phyloP scores from a whole-genome alignment of 2,113 vertebrate species.

The Heterocephalus glaber region DNA sequence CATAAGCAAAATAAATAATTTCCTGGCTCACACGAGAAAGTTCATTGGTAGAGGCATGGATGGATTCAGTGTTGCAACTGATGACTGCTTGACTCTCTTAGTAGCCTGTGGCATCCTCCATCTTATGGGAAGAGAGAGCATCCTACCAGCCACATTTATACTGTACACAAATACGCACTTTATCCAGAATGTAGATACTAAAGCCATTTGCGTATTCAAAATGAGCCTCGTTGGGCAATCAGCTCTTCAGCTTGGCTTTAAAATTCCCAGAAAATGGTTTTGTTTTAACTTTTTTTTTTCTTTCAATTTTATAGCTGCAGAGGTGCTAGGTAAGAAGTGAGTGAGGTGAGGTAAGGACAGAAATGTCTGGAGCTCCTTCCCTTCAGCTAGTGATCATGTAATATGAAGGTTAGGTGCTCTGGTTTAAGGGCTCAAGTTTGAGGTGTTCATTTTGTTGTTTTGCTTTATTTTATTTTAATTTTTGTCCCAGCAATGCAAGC shows the following conservation, averaged over 20 bases:
- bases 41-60: neutral
- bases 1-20: neutral
- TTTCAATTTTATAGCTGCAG: neutral
- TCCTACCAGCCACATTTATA: neutral
- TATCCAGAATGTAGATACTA: neutral
- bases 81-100: neutral
- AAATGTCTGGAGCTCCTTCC: neutral
- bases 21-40: neutral
- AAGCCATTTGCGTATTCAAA: constrained; percentile 18
- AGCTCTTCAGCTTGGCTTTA: constrained; percentile 14
- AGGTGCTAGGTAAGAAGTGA: neutral
- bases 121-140: neutral
- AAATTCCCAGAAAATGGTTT: constrained; percentile 1
- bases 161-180: neutral
- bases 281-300: neutral
- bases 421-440: neutral
- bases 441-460: constrained; percentile 40
- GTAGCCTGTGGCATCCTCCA: neutral
- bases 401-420: neutral
- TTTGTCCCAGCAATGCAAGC: neutral
- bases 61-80: neutral
- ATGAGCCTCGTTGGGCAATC: neutral
- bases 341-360: neutral
- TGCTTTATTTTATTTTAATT: constrained; percentile 28
- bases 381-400: neutral